These are phyloP conservation scores for Mantis religiosa DNA, from an alignment of 2,888 invertebrate genomes.

Conservation along the genomic window DNA sequence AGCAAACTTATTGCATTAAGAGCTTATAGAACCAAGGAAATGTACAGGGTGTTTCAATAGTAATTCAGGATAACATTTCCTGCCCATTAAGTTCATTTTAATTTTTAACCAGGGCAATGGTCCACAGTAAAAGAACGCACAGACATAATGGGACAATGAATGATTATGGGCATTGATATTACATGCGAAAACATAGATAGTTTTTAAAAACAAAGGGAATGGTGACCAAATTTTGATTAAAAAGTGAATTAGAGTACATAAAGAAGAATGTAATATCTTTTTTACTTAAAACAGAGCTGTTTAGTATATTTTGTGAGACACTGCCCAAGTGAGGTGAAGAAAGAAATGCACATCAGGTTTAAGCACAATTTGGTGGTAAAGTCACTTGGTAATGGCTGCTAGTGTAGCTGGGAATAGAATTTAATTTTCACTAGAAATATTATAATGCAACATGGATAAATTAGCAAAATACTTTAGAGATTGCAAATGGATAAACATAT, in stretches of 20 bases:
- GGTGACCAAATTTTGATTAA: conserved; percentile 8
- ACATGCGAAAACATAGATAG: neutral
- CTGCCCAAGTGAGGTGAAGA: conserved; percentile 11
- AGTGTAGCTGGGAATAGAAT: neutral
- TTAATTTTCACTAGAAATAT: neutral
- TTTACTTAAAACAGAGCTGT: neutral
- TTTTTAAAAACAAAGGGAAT: neutral
- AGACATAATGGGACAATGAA: neutral
- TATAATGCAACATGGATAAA: neutral
- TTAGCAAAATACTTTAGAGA: neutral
- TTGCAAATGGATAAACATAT: conserved; percentile 4
- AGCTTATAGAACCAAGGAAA: neutral
- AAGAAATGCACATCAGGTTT: neutral
- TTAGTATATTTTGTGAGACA: neutral
- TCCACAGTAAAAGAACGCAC: neutral
- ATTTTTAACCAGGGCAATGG: neutral
- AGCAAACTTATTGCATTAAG: neutral
- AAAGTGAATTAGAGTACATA: neutral
- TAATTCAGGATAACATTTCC: neutral
- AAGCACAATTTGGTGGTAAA: neutral
- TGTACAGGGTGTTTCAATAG: neutral
- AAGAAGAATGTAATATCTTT: neutral
- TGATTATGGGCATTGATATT: neutral
- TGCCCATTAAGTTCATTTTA: neutral
- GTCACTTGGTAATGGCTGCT: neutral